Evolutionary conservation across 2,888 invertebrate species (phyloP), one percentile per base, ranked within the genome.

Genomic region (Ceramica pisi): DNA sequence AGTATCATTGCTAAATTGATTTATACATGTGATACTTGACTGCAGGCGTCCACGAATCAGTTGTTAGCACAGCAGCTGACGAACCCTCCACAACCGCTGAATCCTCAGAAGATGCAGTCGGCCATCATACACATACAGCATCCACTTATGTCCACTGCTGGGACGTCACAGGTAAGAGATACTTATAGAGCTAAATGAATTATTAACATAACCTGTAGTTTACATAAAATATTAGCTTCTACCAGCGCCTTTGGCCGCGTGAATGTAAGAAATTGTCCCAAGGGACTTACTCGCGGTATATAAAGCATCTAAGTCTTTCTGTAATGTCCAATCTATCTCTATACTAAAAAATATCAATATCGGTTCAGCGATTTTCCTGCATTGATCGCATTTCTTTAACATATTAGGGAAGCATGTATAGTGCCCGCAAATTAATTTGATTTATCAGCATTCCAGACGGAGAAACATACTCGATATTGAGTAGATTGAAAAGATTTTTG

Each of bases 41-140:
- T 90, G 65, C 92, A 96, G 90, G 95, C 96, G 71, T 94, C 96
- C 38, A 96, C 96, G 21, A 96, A 96, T 76, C 96, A 96, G 88
- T 87, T 96, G 64, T 83, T 96, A 55, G 95, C 96, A 16, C 96
- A 96, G 75, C 96, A 96, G 84, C 87, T 96, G 75, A 96, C 96
- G 21, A 96, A 96, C 82, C 96, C 96, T 3, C 96, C 93, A 59
- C 96, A 96, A 84, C 96, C 96, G 9, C 91, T 96, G 73, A 96
- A 96, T 82, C 95, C 95, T 23, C 95, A 96, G 79, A 96, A 96
- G 86, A 93, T 96, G 92, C 96, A 95, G 83, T 95, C 95, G 2
- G 95, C 96, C 56, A 96, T 96, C 72, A 96, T 96, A 67, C 96
- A 96, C 86, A 96, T 96, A 90, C 96, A 95, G 71, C 96, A 96